Base-by-base conservation (phyloP, 37 sponge, comb jelly and placozoan genomes). In the Aphrocallistes beatrix region DNA sequence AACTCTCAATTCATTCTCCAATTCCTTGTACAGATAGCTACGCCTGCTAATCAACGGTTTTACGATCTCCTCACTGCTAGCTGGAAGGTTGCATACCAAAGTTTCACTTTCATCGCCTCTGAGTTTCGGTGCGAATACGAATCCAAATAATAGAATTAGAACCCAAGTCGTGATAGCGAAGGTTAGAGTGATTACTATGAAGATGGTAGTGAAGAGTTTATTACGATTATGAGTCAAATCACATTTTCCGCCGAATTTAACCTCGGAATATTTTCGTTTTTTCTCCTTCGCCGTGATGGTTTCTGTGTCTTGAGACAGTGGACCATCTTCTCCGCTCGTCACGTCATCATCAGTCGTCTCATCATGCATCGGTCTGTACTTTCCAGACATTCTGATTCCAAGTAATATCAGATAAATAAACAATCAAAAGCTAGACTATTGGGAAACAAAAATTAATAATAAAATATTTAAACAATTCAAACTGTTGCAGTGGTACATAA, bases 1-100 rank as follows among this genome's bases (percentile, higher is more conserved):
- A 8, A 93, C 94, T 9, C 91, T 39, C 1, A 97, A 85, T 0
- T 38, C 60, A 86, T 93, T 96, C 1, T 37, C 30, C 75, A 60
- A 60, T 13, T 60, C 32, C n/a, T 60, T 60, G 75, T 60, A 60
- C 34, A 60, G n/a, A 60, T 60, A 60, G n/a, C 32, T 60, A 32
- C 34, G 25, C n/a, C n/a, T 60, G 75, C n/a, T 30, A 60, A 60
- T 19, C n/a, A 19, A 19, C 34, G 75, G 75, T 30, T 32, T 21
- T 32, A 60, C 3, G n/a, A 60, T 60, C 8, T 30, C 75, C 10
- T 60, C n/a, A 60, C 75, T 60, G 21, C 25, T 21, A 60, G 8
- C 1, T 32, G 75, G 1, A 60, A 32, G 21, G 21, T 32, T 13
- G 34, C 75, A 60, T 3, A 25, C n/a, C 21, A 25, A 1, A 28